Percentiles rank a stretch among this genome's conserved stretches.
These are phyloP conservation scores for Agrotis ipsilon DNA, from an alignment of 2,888 invertebrate genomes.

Conservation along the genomic window DNA sequence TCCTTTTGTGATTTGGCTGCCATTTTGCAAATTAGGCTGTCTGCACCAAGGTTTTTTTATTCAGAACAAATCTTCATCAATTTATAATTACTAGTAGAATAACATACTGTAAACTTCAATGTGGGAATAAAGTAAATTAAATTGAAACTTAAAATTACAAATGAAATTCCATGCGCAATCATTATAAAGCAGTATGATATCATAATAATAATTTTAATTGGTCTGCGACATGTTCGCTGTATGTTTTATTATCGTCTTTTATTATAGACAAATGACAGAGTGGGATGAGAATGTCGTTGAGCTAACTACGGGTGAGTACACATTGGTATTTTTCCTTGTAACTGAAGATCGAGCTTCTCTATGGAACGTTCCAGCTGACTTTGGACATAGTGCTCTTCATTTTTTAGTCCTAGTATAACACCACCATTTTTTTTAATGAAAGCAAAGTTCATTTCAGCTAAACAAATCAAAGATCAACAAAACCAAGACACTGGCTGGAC, in stretches of 20 bases:
- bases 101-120: neutral
- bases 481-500: too few species aligned
- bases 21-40: too few species aligned
- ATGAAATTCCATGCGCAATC: slow-evolving; percentile 13
- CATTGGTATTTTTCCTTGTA: neutral
- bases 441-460: too few species aligned
- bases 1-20: too few species aligned
- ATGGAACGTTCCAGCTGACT: neutral
- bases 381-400: neutral
- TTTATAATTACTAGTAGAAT: neutral
- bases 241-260: slow-evolving; percentile 58
- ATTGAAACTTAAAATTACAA: slow-evolving; percentile 15
- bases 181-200: slow-evolving; percentile 6
- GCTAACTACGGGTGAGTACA: slow-evolving; percentile 7
- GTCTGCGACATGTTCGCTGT: slow-evolving; percentile 22
- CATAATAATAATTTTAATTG: slow-evolving; percentile 51
- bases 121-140: slow-evolving; percentile 8
- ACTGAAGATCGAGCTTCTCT: neutral
- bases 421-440: too few species aligned
- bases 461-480: too few species aligned
- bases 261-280: slow-evolving; percentile 63
- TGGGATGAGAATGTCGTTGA: slow-evolving; percentile 26
- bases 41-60: neutral
- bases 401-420: too few species aligned
- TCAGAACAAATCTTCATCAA: neutral